phyloP scores from a whole-genome alignment of 2,888 invertebrate genomes.

The Nephrotoma appendiculata region DNA sequence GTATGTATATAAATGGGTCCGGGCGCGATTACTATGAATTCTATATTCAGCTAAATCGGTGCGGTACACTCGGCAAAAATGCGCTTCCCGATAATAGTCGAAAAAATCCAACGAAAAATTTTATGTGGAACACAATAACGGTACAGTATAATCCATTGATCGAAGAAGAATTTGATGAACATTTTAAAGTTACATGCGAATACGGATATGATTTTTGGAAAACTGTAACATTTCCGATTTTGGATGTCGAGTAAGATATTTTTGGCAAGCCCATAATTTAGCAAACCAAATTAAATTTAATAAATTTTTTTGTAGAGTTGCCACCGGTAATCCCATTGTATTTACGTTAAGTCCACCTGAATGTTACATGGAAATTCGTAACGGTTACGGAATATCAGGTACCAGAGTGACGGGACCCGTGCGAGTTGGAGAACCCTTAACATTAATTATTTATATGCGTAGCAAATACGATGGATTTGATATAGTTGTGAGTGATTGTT shows the following conservation, averaged over 20 bases:
- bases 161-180: conserved; percentile 88
- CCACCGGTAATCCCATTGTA: conserved; percentile 86
- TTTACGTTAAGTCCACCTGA: conserved; percentile 87
- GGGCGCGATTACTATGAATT: conserved; percentile 87
- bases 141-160: conserved; percentile 88
- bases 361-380: conserved; percentile 90
- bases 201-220: conserved; percentile 96
- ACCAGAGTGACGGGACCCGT: conserved; percentile 78
- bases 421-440: conserved; percentile 81
- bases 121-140: conserved; percentile 94
- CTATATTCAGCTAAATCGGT: conserved; percentile 81
- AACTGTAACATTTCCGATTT: conserved; percentile 86
- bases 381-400: conserved; percentile 78
- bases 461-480: conserved; percentile 92
- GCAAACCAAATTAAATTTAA: neutral
- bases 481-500: conserved; percentile 88
- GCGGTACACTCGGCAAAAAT: conserved; percentile 81
- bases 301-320: conserved; percentile 45
- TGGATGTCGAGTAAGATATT: conserved; percentile 79
- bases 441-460: conserved; percentile 85
- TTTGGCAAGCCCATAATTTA: conserved; percentile 9
- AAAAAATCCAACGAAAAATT: conserved; percentile 81
- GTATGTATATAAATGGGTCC: conserved; percentile 89
- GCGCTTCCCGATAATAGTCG: conserved; percentile 70
- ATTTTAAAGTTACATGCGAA: conserved; percentile 91